These are phyloP conservation scores for Lepidonotus clava DNA, from an alignment of 2,888 invertebrate species.

Conservation along the genomic window DNA sequence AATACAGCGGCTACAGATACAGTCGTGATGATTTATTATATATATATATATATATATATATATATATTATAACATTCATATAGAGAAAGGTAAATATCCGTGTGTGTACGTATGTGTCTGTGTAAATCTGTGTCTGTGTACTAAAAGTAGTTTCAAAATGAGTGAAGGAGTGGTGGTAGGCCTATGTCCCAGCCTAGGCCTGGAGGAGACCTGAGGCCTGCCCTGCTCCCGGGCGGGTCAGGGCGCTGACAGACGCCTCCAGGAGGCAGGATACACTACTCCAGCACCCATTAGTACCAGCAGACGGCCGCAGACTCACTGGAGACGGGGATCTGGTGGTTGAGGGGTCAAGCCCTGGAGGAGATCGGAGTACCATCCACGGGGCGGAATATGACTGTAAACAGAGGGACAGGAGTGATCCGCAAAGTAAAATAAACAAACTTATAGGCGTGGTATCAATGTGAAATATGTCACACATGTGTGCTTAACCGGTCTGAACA, in stretches of 20 bases:
- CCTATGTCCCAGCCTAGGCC: too few species aligned
- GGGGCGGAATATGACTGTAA: neutral
- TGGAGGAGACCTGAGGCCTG: too few species aligned
- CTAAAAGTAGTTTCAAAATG: too few species aligned
- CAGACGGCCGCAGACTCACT: constrained; percentile 11
- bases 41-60: too few species aligned
- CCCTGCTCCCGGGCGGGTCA: neutral
- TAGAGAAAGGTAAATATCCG: too few species aligned
- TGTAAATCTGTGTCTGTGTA: too few species aligned
- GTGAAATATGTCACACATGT: neutral
- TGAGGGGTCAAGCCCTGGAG: constrained; percentile 5
- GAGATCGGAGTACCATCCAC: neutral
- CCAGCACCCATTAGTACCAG: constrained; percentile 16
- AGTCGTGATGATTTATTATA: too few species aligned
- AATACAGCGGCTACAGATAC: too few species aligned
- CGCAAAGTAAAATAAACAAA: neutral
- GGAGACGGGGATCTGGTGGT: neutral
- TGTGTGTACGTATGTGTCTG: too few species aligned
- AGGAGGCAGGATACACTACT: constrained; percentile 11
- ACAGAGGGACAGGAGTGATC: neutral
- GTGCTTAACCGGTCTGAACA: too few species aligned
- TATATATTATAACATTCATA: too few species aligned
- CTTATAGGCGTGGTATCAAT: neutral
- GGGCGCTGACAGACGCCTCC: neutral
- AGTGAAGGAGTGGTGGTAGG: too few species aligned